Conservation (phyloP, 2,113 vertebrate species). For the Stictonetta naevosa region DNA sequence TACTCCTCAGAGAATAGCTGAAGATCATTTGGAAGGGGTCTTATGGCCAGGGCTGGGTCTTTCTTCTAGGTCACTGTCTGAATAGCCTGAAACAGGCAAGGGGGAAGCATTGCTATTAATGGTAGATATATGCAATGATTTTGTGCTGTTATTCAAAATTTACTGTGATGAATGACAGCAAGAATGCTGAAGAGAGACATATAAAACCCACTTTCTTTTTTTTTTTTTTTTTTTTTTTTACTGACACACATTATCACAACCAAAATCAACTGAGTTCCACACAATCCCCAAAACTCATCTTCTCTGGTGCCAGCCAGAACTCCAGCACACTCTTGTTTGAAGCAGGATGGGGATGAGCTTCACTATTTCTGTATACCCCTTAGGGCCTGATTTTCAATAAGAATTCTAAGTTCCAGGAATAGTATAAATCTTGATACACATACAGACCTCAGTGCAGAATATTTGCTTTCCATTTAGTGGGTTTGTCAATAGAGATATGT, state of each 20-base stretch:
- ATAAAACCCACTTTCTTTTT: rapidly evolving
- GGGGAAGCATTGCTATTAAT: neutral
- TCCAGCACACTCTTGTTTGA: neutral
- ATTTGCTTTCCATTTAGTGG: neutral
- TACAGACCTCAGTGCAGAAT: neutral
- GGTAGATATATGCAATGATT: neutral
- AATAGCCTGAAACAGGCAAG: neutral
- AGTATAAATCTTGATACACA: neutral
- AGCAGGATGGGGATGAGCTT: neutral
- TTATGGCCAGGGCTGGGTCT: neutral
- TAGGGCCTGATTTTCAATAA: neutral
- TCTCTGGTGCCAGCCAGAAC: neutral
- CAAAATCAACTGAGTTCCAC: neutral
- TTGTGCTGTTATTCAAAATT: neutral
- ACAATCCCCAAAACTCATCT: neutral
- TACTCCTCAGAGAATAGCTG: neutral
- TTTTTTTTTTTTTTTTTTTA: neutral
- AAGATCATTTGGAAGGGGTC: neutral
- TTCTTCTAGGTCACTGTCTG: neutral
- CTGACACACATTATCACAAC: neutral
- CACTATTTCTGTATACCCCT: neutral
- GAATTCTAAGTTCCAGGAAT: neutral
- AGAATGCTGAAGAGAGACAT: neutral
- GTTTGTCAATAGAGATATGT: neutral
- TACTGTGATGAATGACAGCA: neutral